A percentile compares a stretch with the other conserved stretches of the same genome.
phyloP scores from a whole-genome alignment of 64 coral and sea anemone genomes.

The Platygyra sinensis region DNA sequence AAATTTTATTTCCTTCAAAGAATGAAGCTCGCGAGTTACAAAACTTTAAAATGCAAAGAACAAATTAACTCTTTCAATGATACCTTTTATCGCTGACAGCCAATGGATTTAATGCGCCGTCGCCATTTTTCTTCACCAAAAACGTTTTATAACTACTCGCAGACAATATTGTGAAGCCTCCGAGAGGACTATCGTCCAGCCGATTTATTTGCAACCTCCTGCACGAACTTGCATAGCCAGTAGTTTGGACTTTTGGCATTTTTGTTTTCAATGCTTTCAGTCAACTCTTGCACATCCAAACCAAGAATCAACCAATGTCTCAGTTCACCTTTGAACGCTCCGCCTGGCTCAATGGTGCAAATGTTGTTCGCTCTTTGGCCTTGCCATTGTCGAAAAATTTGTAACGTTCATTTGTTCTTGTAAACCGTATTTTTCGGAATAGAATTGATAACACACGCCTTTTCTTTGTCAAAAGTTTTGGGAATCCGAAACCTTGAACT shows the following conservation, averaged over 20 bases:
- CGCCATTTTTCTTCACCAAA: too few relatives aligned
- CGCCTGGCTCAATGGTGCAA: slow-evolving; percentile 2
- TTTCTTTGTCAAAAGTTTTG: too few relatives aligned
- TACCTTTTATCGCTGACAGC: too few relatives aligned
- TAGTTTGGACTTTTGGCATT: not conserved
- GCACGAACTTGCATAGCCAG: slow-evolving; percentile 36
- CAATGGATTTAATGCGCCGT: too few relatives aligned
- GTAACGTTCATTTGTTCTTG: not conserved
- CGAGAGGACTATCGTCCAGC: not conserved
- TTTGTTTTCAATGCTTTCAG: not conserved
- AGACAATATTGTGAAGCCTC: too few relatives aligned
- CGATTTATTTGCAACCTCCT: slow-evolving; percentile 9
- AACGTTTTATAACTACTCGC: too few relatives aligned
- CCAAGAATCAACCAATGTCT: too few relatives aligned
- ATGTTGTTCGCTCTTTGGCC: not conserved
- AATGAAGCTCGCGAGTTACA: too few relatives aligned
- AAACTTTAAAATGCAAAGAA: too few relatives aligned
- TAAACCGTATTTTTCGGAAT: not conserved
- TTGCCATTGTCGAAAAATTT: slow-evolving; percentile 10
- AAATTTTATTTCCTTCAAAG: too few relatives aligned
- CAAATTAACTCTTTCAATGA: too few relatives aligned
- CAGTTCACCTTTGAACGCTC: too few relatives aligned
- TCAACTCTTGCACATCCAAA: slow-evolving; percentile 8
- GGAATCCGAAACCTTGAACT: slow-evolving; percentile 3
- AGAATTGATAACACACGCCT: not conserved